Percentiles rank a stretch among this genome's conserved stretches.
Conservation (phyloP, 2,888 invertebrate species). For the Branchinecta sandiegonensis region DNA sequence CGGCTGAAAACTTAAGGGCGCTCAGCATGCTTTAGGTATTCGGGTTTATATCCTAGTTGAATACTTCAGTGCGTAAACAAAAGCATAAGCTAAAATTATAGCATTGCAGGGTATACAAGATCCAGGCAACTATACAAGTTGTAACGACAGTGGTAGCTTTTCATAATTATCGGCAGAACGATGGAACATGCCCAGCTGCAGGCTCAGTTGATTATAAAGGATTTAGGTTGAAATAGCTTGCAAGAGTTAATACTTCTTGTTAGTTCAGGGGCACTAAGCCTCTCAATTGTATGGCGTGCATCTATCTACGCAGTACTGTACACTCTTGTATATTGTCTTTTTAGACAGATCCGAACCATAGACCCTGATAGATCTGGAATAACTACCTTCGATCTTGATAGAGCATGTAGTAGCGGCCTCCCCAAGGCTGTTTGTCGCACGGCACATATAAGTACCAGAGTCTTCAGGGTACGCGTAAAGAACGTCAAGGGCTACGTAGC, state of each 20-base stretch:
- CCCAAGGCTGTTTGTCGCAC: slow-evolving; percentile 84
- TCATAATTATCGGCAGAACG: too few species aligned
- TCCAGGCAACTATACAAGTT: too few species aligned
- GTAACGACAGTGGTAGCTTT: too few species aligned
- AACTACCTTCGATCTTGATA: slow-evolving; percentile 64
- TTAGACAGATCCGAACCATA: neutral
- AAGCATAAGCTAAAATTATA: too few species aligned
- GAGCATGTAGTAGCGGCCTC: slow-evolving; percentile 87
- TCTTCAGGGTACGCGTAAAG: slow-evolving; percentile 94
- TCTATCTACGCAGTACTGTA: neutral
- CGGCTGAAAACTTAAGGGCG: too few species aligned
- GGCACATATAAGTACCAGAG: slow-evolving; percentile 90
- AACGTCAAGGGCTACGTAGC: slow-evolving; percentile 90
- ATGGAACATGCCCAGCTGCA: too few species aligned
- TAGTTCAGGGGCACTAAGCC: neutral
- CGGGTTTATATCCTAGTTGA: too few species aligned
- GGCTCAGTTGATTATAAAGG: too few species aligned
- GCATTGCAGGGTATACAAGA: too few species aligned
- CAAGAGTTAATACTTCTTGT: neutral
- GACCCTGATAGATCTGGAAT: slow-evolving; percentile 23
- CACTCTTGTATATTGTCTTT: neutral
- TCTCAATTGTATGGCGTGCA: slow-evolving; percentile 10
- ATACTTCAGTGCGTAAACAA: too few species aligned
- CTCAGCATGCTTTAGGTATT: too few species aligned
- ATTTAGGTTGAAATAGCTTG: too few species aligned